Evolutionary conservation across 2,113 vertebrate genomes (phyloP), one percentile per base, ranked within the genome.

Genomic region (Entosphenus tridentatus): DNA sequence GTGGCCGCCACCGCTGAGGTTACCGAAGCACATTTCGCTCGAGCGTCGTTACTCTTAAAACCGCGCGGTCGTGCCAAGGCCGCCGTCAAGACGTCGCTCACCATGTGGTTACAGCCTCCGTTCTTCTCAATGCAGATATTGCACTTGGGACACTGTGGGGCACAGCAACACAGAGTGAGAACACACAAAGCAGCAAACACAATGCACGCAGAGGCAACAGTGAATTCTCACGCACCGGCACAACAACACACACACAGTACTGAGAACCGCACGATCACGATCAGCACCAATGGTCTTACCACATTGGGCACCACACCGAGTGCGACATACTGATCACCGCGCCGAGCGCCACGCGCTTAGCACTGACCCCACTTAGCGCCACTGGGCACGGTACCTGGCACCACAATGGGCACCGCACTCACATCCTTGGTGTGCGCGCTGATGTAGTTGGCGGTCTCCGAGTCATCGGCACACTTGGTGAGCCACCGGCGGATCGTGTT

Each of bases 71-170:
- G 39, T 39, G 39, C 39, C 39, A 39, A 39, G 39, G 39, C 39
- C 39, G 39, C 39, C 39, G 39, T 39, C 39, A 39, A 39, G 39
- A 39, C 39, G 39, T 39, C 39, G 39, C 88, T 91, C 78, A 96
- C 93, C 93, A 98, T 97, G 83, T 98, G 93, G 81, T 98, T 98
- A 79, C 93, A 98, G 75, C 93, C 93, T 80, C 93, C 93, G 1
- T 98, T 98, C 82, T 98, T 97, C 82, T 98, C 93, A 80, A 97
- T 98, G 85, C 93, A 98, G 83, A 98, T 98, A 93, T 97, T 96
- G 85, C 93, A 98, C 87, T 92, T 96, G 69, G 93, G 93, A 88
- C 93, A 98, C 93, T 98, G 76, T 70, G 76, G 18, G 68, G 11
- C 54, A 17, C 57, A 55, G 10, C 11, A 54, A 68, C 54, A n/a